phyloP scores from a whole-genome alignment of 2,113 vertebrate genomes.

The Globicephala melas region DNA sequence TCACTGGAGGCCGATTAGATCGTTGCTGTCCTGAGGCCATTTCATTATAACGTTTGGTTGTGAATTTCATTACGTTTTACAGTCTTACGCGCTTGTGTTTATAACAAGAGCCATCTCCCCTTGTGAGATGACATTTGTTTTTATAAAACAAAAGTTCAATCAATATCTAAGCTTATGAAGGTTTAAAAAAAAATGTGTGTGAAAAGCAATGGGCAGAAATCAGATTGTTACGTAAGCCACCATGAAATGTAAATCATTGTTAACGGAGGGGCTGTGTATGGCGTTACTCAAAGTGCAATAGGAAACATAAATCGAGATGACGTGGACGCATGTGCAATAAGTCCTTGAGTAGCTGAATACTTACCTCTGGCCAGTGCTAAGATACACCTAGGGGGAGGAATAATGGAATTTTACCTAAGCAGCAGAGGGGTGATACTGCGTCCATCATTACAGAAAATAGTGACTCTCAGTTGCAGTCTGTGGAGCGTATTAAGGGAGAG shows the following conservation, averaged over 20 bases:
- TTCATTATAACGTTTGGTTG: slow-evolving; percentile 48
- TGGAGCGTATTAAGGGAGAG: not conserved
- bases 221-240: not conserved
- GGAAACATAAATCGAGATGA: not conserved
- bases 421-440: not conserved
- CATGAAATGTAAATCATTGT: not conserved
- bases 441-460: not conserved
- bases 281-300: not conserved
- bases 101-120: slow-evolving; percentile 60
- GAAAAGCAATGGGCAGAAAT: slow-evolving; percentile 17
- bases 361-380: not conserved
- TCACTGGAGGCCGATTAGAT: slow-evolving; percentile 56
- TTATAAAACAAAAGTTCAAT: slow-evolving; percentile 65
- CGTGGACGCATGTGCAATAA: not conserved
- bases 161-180: slow-evolving; percentile 27
- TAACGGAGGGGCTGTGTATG: not conserved
- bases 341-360: not conserved
- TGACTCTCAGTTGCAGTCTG: accelerated
- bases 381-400: not conserved
- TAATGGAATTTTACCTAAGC: not conserved
- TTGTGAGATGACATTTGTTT: slow-evolving; percentile 67
- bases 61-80: slow-evolving; percentile 74
- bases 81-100: slow-evolving; percentile 49
- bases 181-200: not conserved
- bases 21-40: slow-evolving; percentile 61